Conservation (phyloP, 2,797 vertebrate genomes). For the Knipowitschia caucasica region DNA sequence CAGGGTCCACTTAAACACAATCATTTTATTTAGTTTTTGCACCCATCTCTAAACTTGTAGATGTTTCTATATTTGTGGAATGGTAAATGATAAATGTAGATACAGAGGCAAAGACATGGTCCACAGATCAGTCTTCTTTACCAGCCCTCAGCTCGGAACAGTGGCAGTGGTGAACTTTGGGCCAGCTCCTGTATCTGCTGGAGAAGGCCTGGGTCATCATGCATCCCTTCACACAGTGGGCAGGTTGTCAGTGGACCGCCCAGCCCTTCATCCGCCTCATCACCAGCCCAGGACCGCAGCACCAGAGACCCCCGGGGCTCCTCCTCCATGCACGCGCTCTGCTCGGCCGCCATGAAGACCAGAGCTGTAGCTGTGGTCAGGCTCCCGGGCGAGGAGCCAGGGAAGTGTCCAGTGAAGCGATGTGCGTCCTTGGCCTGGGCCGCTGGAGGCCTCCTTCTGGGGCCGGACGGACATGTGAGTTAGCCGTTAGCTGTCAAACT, state of each 20-base stretch:
- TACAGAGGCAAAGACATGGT: too few species aligned
- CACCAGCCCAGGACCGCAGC: conserved; percentile 11
- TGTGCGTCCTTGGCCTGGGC: conserved; percentile 10
- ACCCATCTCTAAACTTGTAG: too few species aligned
- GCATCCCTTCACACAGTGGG: conserved; percentile 10
- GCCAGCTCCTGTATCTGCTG: not conserved
- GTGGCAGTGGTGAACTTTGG: not conserved
- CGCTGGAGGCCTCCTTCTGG: conserved; percentile 4
- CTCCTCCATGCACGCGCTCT: not conserved
- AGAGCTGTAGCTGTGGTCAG: not conserved
- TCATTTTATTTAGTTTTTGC: too few species aligned
- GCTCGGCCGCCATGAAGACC: conserved; percentile 13
- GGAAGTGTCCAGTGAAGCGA: conserved; percentile 17
- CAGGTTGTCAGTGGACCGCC: conserved; percentile 18
- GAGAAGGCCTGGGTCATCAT: conserved; percentile 15
- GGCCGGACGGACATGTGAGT: conserved; percentile 6
- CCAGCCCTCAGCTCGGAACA: too few species aligned
- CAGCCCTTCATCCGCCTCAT: conserved; percentile 17
- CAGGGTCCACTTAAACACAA: too few species aligned
- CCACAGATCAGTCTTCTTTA: too few species aligned
- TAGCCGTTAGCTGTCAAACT: not conserved
- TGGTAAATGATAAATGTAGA: too few species aligned
- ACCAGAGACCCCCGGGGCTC: conserved; percentile 18
- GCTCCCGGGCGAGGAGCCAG: conserved; percentile 3
- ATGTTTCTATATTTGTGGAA: too few species aligned